A percentile compares a stretch with the other conserved stretches of the same genome.
phyloP scores from a whole-genome alignment of 2,888 invertebrate genomes.

The Cheilosia pagana region DNA sequence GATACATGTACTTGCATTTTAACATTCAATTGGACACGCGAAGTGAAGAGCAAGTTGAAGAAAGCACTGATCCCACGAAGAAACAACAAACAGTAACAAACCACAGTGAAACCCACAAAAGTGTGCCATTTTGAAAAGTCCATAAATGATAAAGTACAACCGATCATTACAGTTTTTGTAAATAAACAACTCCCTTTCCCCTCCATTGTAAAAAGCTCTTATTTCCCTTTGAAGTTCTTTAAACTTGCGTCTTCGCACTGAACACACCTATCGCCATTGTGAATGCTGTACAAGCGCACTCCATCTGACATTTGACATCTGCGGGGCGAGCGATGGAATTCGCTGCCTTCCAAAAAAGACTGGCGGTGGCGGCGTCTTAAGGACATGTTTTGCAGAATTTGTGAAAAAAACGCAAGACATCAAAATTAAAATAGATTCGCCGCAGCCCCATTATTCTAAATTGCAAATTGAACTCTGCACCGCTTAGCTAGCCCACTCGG shows the following conservation, averaged over 20 bases:
- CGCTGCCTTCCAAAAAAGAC: constrained; percentile 66
- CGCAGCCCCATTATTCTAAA: background rate
- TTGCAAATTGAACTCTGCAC: constrained; percentile 13
- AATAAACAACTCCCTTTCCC: too few species aligned
- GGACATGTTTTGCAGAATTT: constrained; percentile 69
- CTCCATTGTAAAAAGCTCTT: too few species aligned
- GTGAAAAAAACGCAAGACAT: constrained; percentile 58
- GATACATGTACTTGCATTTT: too few species aligned
- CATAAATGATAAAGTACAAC: too few species aligned
- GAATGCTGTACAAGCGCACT: constrained; percentile 54
- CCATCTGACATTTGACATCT: constrained; percentile 69
- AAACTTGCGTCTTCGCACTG: background rate
- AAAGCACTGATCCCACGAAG: too few species aligned
- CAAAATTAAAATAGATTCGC: constrained; percentile 26
- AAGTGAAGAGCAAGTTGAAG: too few species aligned
- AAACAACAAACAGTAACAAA: too few species aligned
- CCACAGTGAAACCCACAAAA: too few species aligned
- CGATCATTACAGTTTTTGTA: too few species aligned
- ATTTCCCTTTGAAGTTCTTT: background rate
- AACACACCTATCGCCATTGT: constrained; percentile 40
- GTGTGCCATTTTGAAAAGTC: too few species aligned
- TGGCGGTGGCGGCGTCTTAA: constrained; percentile 71
- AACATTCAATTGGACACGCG: too few species aligned
- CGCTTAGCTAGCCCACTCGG: constrained; percentile 26
- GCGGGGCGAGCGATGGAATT: constrained; percentile 62